Evolutionary conservation across 2,888 invertebrate species (phyloP).

Genomic region (Hipparchia semele): DNA sequence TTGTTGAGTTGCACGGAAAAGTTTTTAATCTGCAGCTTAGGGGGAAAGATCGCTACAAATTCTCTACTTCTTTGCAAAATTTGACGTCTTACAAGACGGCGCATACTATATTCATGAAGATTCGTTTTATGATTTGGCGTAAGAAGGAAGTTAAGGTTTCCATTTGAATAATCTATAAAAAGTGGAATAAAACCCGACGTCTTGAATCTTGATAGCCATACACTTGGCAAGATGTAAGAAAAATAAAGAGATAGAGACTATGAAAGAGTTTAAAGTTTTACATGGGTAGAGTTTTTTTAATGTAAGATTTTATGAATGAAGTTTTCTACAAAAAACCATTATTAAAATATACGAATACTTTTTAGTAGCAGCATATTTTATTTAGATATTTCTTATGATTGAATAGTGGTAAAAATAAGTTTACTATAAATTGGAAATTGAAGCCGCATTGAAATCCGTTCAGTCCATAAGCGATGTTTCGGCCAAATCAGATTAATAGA

Average conservation of each 20-base stretch:
- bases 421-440: too few relatives aligned
- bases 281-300: background rate
- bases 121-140: conserved; percentile 56
- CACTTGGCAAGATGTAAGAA: conserved; percentile 11
- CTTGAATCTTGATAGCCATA: conserved; percentile 22
- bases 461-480: too few relatives aligned
- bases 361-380: too few relatives aligned
- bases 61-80: conserved; percentile 31
- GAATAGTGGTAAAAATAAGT: too few relatives aligned
- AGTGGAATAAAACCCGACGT: conserved; percentile 21
- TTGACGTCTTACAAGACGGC: conserved; percentile 37
- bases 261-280: conserved; percentile 7
- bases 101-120: conserved; percentile 53
- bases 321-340: background rate
- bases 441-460: too few relatives aligned
- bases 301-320: conserved; percentile 3
- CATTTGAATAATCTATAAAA: conserved; percentile 62
- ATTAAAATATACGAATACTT: too few relatives aligned
- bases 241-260: conserved; percentile 6
- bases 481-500: too few relatives aligned
- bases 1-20: background rate
- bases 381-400: too few relatives aligned
- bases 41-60: conserved; percentile 25
- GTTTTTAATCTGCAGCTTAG: conserved; percentile 12
- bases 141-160: conserved; percentile 52